Conservation (phyloP, 2,113 vertebrate genomes). For the Zosterops borbonicus region DNA sequence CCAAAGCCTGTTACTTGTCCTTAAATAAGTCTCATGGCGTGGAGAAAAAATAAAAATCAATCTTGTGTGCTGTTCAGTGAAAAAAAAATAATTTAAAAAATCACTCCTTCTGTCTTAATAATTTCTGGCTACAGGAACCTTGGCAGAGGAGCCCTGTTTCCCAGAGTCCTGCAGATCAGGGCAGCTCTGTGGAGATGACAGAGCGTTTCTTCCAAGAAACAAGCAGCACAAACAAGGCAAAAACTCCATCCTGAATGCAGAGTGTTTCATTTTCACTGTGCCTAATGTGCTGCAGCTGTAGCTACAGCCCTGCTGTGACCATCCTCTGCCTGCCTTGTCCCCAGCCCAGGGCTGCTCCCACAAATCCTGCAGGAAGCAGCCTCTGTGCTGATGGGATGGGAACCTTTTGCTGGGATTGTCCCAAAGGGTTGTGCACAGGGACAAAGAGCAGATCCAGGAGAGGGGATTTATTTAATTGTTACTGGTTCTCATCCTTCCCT, state of each 20-base stretch:
- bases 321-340: not conserved
- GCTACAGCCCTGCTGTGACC: not conserved
- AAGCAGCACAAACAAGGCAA: not conserved
- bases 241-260: not conserved
- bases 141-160: constrained; percentile 6
- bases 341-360: not conserved
- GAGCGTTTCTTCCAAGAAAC: not conserved
- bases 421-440: not conserved
- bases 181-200: not conserved
- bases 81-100: not conserved
- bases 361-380: not conserved
- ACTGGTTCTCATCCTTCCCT: not conserved
- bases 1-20: not conserved
- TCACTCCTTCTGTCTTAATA: not conserved
- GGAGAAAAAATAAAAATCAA: constrained; percentile 7
- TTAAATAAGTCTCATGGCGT: not conserved
- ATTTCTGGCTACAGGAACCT: not conserved
- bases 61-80: not conserved
- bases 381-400: not conserved
- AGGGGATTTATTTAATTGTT: not conserved
- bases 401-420: not conserved
- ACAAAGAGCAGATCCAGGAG: not conserved
- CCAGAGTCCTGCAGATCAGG: not conserved
- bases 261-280: not conserved
- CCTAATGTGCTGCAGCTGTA: not conserved